Percentiles rank a stretch among this genome's conserved stretches.
Evolutionary conservation across 2,113 vertebrate genomes (phyloP).

Genomic region (Istiophorus platypterus): DNA sequence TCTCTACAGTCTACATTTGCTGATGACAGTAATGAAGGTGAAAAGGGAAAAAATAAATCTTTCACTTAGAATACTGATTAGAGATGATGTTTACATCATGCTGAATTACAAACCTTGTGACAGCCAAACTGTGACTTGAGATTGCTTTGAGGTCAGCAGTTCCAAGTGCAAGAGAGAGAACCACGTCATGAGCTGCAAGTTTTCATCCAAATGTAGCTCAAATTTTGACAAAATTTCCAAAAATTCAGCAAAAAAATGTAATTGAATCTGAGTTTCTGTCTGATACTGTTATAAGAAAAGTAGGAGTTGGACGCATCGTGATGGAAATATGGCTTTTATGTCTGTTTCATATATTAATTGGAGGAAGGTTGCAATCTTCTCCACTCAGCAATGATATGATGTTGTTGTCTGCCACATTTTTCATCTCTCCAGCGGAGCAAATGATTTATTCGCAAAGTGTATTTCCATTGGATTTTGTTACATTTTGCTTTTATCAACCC

Average conservation of each 20-base stretch:
- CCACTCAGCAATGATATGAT: neutral
- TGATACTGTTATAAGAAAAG: too few species aligned
- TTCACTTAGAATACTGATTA: too few species aligned
- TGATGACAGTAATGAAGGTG: too few species aligned
- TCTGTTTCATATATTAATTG: too few species aligned
- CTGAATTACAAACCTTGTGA: too few species aligned
- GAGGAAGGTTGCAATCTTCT: too few species aligned
- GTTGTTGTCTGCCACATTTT: neutral
- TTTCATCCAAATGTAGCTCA: neutral
- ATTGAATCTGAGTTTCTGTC: neutral
- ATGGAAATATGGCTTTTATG: neutral
- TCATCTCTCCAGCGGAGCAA: too few species aligned
- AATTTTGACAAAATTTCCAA: neutral
- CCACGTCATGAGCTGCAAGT: neutral
- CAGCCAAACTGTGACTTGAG: neutral
- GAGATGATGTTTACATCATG: too few species aligned
- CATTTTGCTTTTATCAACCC: neutral
- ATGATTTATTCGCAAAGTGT: neutral
- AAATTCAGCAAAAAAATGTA: neutral
- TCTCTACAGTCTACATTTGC: too few species aligned
- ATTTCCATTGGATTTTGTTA: neutral
- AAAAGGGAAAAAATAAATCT: too few species aligned
- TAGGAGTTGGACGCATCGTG: neutral
- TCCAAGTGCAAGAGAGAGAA: neutral
- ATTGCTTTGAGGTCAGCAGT: neutral